Evolutionary conservation across 1,140 invertebrate genomes (phyloP), one percentile per base, ranked within the genome.

Genomic region (Bombus haemorrhoidalis): DNA sequence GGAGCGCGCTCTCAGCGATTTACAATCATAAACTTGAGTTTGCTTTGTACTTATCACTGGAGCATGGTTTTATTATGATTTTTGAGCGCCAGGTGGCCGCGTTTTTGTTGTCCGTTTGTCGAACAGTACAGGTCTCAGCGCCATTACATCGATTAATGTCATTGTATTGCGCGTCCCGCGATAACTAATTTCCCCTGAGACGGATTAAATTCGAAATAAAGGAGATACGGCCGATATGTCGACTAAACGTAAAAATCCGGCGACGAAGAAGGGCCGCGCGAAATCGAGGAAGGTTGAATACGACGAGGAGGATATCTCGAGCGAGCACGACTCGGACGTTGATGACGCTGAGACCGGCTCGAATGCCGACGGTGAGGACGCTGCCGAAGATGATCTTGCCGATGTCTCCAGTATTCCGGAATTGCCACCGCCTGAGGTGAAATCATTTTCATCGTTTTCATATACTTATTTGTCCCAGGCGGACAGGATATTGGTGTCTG

Each of bases 291-390:
- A 94, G 78, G 94, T 94, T 39, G 93, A 95, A 57, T 95, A 95
- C 81, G 95, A 95, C 71, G 95, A 95, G 18, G 95, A 95, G 75
- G 94, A 95, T 81, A 95, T 95, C 82, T 95, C 94, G 43, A 95
- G 94, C 83, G 94, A 95, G 74, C 92, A 94, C 76, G 94, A 95
- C 1, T 95, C 94, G 28, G 95, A 95, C 4, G 88, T 93, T 37
- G 95, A 95, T 34, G 95, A 94, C 72, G 93, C 93, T 47, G 91
- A 95, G 73, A 91, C 91, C 90, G 93, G 92, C 64, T 91, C 91
- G 2, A 93, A 93, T 74, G 91, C 81, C 53, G 94, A 95, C 64
- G 92, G 91, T 69, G 95, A 95, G 79, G 93, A 94, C 80, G 93
- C 88, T 72, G 86, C 73, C 74, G 95, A 95, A 47, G 94, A 95